A percentile compares a stretch with the other conserved stretches of the same genome.
phyloP scores from a whole-genome alignment of 2,888 invertebrate genomes.

The Macrosiphum euphorbiae region DNA sequence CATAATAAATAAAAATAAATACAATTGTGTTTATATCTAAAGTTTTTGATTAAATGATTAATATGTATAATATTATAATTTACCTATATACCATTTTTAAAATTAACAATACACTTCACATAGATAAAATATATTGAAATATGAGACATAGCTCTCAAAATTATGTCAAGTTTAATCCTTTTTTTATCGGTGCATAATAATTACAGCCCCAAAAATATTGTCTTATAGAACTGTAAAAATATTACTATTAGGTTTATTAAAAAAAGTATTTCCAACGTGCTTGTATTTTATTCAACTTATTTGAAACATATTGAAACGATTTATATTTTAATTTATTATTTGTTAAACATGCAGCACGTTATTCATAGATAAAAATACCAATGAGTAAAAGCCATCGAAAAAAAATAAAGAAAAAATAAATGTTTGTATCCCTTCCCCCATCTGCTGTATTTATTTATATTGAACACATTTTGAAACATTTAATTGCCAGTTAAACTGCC shows the following conservation, averaged over 20 bases:
- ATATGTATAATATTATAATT: background rate
- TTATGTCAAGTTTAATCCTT: background rate
- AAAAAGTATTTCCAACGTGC: background rate
- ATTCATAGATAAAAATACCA: background rate
- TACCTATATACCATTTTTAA: background rate
- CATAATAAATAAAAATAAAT: background rate
- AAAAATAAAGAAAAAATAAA: background rate
- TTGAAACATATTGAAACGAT: background rate
- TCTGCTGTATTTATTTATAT: background rate
- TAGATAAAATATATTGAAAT: background rate
- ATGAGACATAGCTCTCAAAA: background rate
- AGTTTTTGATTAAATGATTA: background rate
- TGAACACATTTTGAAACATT: background rate
- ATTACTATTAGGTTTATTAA: background rate
- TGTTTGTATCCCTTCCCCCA: background rate
- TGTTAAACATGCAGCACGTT: background rate
- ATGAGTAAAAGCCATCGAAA: background rate
- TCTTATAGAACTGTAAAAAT: background rate
- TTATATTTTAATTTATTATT: background rate
- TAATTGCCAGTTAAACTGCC: background rate
- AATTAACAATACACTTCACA: background rate
- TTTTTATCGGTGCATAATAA: background rate
- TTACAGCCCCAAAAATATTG: background rate
- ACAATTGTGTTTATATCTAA: background rate
- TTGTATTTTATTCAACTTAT: background rate